Percentiles rank a stretch among this genome's conserved stretches.
Evolutionary conservation across 2,113 vertebrate genomes (phyloP).

Genomic region (Hylia prasina): DNA sequence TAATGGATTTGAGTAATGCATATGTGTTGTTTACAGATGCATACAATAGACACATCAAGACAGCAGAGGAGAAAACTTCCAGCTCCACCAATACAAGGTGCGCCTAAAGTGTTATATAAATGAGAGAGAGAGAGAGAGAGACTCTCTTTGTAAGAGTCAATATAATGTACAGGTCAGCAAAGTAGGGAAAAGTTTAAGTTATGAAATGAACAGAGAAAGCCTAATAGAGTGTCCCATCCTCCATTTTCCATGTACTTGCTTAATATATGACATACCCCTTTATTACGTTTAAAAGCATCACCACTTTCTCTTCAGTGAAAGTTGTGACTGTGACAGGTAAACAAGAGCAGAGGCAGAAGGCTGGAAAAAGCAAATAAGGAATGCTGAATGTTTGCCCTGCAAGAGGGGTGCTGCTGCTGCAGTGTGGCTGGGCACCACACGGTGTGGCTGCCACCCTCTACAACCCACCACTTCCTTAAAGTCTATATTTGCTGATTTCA

Average conservation of each 20-base stretch:
- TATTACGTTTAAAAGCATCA: neutral
- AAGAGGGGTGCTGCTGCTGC: neutral
- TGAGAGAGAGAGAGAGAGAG: neutral
- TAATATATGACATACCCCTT: neutral
- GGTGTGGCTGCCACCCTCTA: neutral
- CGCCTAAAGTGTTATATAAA: neutral
- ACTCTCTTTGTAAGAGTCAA: neutral
- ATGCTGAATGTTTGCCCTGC: neutral
- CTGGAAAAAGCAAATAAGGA: neutral
- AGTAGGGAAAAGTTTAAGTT: neutral
- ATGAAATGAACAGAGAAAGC: neutral
- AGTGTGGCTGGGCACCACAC: neutral
- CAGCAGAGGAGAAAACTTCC: slow-evolving; percentile 94
- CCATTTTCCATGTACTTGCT: neutral
- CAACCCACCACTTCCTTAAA: neutral
- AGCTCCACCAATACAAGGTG: slow-evolving; percentile 89
- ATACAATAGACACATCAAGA: slow-evolving; percentile 92
- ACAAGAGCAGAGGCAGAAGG: neutral
- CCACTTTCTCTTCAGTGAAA: neutral
- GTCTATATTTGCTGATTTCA: neutral
- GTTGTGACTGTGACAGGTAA: neutral
- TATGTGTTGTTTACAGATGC: slow-evolving; percentile 75
- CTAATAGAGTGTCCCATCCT: neutral
- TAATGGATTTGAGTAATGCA: neutral
- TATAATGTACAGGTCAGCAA: neutral